Evolutionary conservation across 1,140 invertebrate species (phyloP).

Genomic region (Sweltsa coloradensis): DNA sequence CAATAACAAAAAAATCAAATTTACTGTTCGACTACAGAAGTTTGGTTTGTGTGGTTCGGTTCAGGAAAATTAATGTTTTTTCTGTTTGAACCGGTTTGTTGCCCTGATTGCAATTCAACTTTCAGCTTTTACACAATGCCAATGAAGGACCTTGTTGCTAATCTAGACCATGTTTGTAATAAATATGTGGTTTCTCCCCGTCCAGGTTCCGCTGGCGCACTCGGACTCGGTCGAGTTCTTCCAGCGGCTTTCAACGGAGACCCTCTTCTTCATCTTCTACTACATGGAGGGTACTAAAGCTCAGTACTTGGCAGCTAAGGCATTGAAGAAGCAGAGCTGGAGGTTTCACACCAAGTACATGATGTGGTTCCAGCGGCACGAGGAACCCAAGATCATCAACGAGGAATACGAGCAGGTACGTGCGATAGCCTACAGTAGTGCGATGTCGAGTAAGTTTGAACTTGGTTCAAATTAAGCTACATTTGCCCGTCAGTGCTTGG

Average conservation of each 20-base stretch:
- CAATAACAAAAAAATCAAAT: too few species aligned
- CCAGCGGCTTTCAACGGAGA: conserved; percentile 93
- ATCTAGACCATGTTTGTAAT: too few species aligned
- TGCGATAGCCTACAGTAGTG: background rate
- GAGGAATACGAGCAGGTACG: conserved; percentile 97
- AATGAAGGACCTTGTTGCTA: too few species aligned
- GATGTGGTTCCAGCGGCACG: conserved; percentile 99
- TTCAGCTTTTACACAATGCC: too few species aligned
- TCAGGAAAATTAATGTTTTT: too few species aligned
- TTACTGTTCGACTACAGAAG: too few species aligned
- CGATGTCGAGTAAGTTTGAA: background rate
- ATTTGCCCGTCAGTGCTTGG: background rate
- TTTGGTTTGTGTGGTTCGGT: too few species aligned
- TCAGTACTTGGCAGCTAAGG: conserved; percentile 98
- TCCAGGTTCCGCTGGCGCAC: conserved; percentile 73
- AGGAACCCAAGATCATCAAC: conserved; percentile 99
- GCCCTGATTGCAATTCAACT: too few species aligned
- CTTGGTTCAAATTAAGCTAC: background rate
- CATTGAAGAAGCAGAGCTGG: conserved; percentile 99
- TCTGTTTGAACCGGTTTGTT: too few species aligned
- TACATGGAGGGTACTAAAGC: conserved; percentile 99
- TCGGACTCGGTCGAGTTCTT: conserved; percentile 98
- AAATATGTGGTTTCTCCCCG: conserved; percentile 14
- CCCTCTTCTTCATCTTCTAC: conserved; percentile 99
- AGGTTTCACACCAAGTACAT: conserved; percentile 99